phyloP scores from a whole-genome alignment of 37 sponge, comb jelly and placozoan species.

The Eunapius fragilis region DNA sequence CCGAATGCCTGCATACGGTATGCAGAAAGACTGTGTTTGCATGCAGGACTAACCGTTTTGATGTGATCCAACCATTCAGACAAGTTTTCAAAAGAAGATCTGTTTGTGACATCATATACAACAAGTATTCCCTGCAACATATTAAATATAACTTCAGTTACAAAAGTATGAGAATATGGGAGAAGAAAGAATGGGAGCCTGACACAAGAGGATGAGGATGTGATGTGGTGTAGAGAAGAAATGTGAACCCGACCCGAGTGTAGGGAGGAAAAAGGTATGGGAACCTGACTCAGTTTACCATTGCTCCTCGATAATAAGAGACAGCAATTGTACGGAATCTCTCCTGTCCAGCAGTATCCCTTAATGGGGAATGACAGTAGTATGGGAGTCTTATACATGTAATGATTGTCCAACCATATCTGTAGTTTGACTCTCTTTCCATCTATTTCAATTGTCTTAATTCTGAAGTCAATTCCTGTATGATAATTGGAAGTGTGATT shows the following conservation, averaged over 20 bases:
- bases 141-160: no score
- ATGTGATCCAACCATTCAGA: slow-evolving; percentile 81
- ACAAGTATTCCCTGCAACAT: slow-evolving; percentile 81
- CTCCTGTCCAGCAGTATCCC: slow-evolving; percentile 98
- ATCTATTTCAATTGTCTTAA: slow-evolving; percentile 76
- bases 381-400: no score
- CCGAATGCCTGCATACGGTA: background rate
- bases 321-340: slow-evolving; percentile 95
- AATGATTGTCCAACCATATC: slow-evolving; percentile 78
- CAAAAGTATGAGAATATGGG: no score
- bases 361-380: background rate
- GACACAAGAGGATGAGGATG: background rate
- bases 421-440: slow-evolving; percentile 76
- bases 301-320: slow-evolving; percentile 94
- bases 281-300: slow-evolving; percentile 53
- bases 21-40: background rate
- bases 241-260: background rate
- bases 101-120: slow-evolving; percentile 78
- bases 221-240: background rate
- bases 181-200: no score
- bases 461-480: slow-evolving; percentile 79
- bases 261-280: background rate
- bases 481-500: background rate
- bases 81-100: slow-evolving; percentile 78
- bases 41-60: slow-evolving; percentile 40